Base-by-base conservation (phyloP, 2,888 invertebrate genomes). In the Fragum sueziense region DNA sequence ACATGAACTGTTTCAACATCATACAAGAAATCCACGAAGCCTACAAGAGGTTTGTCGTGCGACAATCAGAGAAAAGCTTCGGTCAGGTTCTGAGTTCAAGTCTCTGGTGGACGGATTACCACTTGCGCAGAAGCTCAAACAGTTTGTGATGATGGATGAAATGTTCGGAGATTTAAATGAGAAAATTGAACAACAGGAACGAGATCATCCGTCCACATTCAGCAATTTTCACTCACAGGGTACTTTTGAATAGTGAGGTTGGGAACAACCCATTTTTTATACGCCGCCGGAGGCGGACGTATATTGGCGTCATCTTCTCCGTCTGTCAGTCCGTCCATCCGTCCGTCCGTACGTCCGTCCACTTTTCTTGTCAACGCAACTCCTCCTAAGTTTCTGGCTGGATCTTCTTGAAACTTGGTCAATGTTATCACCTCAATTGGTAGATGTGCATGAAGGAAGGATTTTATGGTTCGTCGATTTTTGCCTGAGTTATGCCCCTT, bases 1-100 rank as follows among this genome's bases (percentile, higher is more conserved):
- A 41, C 79, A 86, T 1, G 70, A 81, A 4, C 61, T 92, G 25
- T 91, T 92, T 74, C 61, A 72, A n/a, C 47, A 78, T 6, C 70
- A 86, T 31, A 76, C 87, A n/a, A 76, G 73, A 17, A 69, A 71
- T 54, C 91, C 92, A 0, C 78, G 88, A 41, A 78, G 79, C 1
- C 83, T 93, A n/a, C 88, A 90, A 74, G 89, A 89, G 69, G 76
- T 85, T 41, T 91, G 90, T 76, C 83, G 93, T 4, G 86, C 90
- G 2, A 70, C 78, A 6, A 86, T 92, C 11, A 72, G 92, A 25
- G 74, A 85, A 31, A 34, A 65, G 1, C 73, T 93, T 20, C 90
- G 90, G 1, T 76, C 86, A 6, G 82, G 87, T 22, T 87, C 89
- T 4, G 80, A 83, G 17, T 34, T 65, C 9, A 91, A 91, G 74